Evolutionary conservation across 2,113 vertebrate species (phyloP).

Genomic region (Donacobius atricapilla): DNA sequence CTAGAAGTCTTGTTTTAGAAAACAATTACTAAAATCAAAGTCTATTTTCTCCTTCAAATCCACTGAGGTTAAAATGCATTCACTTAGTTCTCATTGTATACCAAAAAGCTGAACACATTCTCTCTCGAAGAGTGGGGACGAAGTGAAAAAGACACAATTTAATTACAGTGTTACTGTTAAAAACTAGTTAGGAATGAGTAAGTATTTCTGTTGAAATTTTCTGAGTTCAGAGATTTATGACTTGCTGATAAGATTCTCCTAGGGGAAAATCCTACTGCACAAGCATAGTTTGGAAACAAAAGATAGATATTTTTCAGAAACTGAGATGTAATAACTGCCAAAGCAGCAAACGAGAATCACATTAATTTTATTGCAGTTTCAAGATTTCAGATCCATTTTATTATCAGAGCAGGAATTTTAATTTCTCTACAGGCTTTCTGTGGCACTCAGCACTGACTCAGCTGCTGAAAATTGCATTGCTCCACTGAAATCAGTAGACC

Average conservation of each 20-base stretch:
- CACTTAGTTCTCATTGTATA: slow-evolving; percentile 50
- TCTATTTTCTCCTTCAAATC: slow-evolving; percentile 43
- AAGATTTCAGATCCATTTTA: slow-evolving; percentile 42
- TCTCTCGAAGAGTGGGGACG: slow-evolving; percentile 60
- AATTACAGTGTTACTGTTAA: slow-evolving; percentile 56
- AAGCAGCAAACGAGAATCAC: neutral
- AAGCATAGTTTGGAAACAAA: slow-evolving; percentile 35
- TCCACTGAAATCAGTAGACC: neutral
- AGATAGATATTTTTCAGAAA: slow-evolving; percentile 40
- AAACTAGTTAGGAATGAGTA: slow-evolving; percentile 41
- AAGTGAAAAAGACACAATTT: slow-evolving; percentile 60
- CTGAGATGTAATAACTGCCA: slow-evolving; percentile 35
- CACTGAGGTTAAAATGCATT: slow-evolving; percentile 45
- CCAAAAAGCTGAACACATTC: slow-evolving; percentile 51
- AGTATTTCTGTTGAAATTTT: slow-evolving; percentile 42
- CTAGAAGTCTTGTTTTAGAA: slow-evolving; percentile 38
- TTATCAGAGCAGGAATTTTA: slow-evolving; percentile 54
- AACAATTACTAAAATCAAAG: slow-evolving; percentile 64
- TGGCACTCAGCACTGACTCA: slow-evolving; percentile 5
- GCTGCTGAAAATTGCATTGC: slow-evolving; percentile 24
- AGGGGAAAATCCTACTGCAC: slow-evolving; percentile 39
- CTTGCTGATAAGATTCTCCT: slow-evolving; percentile 37
- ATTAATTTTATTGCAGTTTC: slow-evolving; percentile 51
- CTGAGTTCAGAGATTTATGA: slow-evolving; percentile 51
- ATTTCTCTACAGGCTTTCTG: slow-evolving; percentile 32